Evolutionary conservation across 2,888 invertebrate genomes (phyloP).

Genomic region (Agonopterix arenella): DNA sequence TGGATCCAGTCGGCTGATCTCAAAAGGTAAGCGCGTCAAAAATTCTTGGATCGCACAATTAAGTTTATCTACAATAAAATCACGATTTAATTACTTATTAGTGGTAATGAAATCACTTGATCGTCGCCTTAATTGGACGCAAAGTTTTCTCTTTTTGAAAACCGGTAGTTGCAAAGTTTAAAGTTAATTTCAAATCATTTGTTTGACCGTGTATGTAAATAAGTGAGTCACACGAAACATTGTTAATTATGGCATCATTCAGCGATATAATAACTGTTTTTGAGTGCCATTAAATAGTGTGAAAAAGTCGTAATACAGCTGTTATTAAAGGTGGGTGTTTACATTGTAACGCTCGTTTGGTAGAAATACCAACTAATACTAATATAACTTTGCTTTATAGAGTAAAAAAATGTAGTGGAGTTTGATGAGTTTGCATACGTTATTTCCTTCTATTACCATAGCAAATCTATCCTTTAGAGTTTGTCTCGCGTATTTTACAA

Average conservation of each 20-base stretch:
- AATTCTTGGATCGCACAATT: slow-evolving; percentile 44
- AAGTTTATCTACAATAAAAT: slow-evolving; percentile 60
- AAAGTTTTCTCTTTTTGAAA: slow-evolving; percentile 14
- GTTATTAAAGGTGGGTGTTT: slow-evolving; percentile 1
- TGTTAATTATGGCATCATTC: slow-evolving; percentile 30
- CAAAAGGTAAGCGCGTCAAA: slow-evolving; percentile 29
- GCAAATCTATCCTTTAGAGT: too few relatives aligned
- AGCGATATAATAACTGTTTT: slow-evolving; percentile 25
- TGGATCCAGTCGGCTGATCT: slow-evolving; percentile 6
- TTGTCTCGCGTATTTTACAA: too few relatives aligned
- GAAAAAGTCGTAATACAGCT: slow-evolving; percentile 16
- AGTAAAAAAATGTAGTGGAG: too few relatives aligned
- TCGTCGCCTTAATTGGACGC: slow-evolving; percentile 50
- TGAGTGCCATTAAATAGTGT: slow-evolving; percentile 30
- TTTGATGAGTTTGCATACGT: too few relatives aligned
- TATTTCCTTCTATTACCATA: too few relatives aligned
- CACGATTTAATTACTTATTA: slow-evolving; percentile 55
- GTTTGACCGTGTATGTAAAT: slow-evolving; percentile 23
- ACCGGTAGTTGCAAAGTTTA: slow-evolving; percentile 9
- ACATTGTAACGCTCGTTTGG: too few relatives aligned
- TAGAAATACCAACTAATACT: too few relatives aligned
- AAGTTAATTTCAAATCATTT: slow-evolving; percentile 16
- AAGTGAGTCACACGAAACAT: slow-evolving; percentile 30
- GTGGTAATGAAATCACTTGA: slow-evolving; percentile 52
- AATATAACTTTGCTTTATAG: too few relatives aligned